Conservation (phyloP, 2,888 invertebrate genomes). For the Gastracanthus pulcherrimus region DNA sequence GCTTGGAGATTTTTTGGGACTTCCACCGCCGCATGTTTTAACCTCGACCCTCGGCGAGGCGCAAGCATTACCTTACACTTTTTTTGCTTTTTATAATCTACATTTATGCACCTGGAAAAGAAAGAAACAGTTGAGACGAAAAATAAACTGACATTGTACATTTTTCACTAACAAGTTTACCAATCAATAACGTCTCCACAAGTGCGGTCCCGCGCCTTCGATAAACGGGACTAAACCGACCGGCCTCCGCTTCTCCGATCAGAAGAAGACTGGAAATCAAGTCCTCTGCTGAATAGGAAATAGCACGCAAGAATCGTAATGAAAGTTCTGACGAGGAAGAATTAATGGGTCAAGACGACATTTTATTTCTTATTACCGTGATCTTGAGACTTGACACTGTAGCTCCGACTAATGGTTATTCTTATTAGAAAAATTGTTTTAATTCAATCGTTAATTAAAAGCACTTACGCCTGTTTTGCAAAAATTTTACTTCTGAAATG, state of each 20-base stretch:
- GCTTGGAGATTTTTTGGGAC: background rate
- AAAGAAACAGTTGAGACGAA: conserved; percentile 34
- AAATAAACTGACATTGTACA: conserved; percentile 12
- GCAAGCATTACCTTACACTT: background rate
- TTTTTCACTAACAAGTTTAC: conserved; percentile 16
- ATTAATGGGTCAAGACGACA: conserved; percentile 77
- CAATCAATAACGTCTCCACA: conserved; percentile 36
- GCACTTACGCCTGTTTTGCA: background rate
- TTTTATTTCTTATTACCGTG: conserved; percentile 86
- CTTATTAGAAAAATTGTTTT: background rate
- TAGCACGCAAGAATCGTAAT: conserved; percentile 86
- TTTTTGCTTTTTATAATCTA: background rate
- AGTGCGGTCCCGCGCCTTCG: background rate
- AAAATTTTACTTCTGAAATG: background rate
- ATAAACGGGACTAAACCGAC: conserved; percentile 73
- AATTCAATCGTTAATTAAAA: background rate
- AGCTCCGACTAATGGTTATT: conserved; percentile 92
- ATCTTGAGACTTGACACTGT: conserved; percentile 94
- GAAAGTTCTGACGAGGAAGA: conserved; percentile 92
- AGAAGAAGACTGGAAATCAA: conserved; percentile 86
- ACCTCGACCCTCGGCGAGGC: background rate
- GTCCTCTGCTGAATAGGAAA: conserved; percentile 89
- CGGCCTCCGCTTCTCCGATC: conserved; percentile 88
- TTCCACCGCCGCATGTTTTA: background rate
- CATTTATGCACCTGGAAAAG: conserved; percentile 41